phyloP scores from a whole-genome alignment of 1,140 invertebrate genomes.

The Gonatopus flavifemur region DNA sequence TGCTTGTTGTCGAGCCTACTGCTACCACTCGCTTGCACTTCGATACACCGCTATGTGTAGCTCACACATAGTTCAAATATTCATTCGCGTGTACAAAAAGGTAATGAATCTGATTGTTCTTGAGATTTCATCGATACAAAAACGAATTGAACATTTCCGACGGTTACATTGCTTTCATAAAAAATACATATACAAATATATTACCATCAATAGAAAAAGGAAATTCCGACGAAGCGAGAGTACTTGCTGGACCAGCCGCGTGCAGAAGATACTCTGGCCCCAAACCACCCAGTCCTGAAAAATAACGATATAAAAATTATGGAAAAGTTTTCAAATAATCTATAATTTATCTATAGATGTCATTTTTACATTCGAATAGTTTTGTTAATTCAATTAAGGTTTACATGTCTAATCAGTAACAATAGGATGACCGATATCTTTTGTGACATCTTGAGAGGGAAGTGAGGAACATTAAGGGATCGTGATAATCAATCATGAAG shows the following conservation, averaged over 20 bases:
- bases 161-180: not conserved
- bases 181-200: not conserved
- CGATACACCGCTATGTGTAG: slow-evolving; percentile 29
- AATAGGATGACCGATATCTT: too few relatives aligned
- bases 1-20: slow-evolving; percentile 5
- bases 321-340: too few relatives aligned
- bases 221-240: slow-evolving; percentile 74
- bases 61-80: slow-evolving; percentile 21
- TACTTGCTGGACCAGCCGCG: slow-evolving; percentile 73
- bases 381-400: too few relatives aligned
- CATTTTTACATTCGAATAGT: too few relatives aligned
- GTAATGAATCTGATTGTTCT: slow-evolving; percentile 16
- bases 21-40: too few relatives aligned
- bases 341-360: too few relatives aligned
- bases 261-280: slow-evolving; percentile 75
- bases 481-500: too few relatives aligned
- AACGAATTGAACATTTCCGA: not conserved
- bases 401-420: too few relatives aligned
- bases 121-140: slow-evolving; percentile 14
- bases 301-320: slow-evolving; percentile 1
- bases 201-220: slow-evolving; percentile 80
- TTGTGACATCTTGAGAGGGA: too few relatives aligned
- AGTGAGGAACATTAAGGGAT: too few relatives aligned
- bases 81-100: slow-evolving; percentile 8
- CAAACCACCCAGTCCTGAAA: slow-evolving; percentile 69